phyloP scores from a whole-genome alignment of 2,113 vertebrate genomes.

The Poicephalus meyeri region DNA sequence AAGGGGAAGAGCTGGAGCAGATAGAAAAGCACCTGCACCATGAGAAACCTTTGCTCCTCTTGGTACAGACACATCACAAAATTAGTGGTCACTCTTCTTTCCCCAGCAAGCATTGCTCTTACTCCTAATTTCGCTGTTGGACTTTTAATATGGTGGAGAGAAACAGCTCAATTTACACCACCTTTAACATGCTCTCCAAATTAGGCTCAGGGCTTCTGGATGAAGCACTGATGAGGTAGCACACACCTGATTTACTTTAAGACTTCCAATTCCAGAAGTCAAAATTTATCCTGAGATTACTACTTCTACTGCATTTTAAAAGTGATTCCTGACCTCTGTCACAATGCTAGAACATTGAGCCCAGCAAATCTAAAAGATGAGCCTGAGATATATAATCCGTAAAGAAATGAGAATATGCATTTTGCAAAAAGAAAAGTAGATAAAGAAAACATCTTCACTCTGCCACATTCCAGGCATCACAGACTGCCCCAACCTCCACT shows the following conservation, averaged over 20 bases:
- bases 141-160: background rate
- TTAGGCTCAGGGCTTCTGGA: background rate
- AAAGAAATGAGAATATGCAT: background rate
- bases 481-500: rapidly evolving
- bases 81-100: background rate
- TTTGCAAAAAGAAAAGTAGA: background rate
- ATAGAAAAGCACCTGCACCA: background rate
- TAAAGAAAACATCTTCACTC: background rate
- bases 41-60: background rate
- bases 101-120: background rate
- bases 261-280: background rate
- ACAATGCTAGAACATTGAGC: rapidly evolving
- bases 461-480: background rate
- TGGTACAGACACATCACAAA: background rate
- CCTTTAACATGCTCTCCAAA: rapidly evolving
- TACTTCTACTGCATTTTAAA: background rate
- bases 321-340: background rate
- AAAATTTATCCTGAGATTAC: background rate
- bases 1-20: background rate
- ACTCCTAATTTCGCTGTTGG: background rate
- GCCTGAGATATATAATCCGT: background rate
- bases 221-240: background rate
- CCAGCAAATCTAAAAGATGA: background rate
- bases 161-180: background rate
- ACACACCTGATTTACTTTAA: background rate